Conservation (phyloP, 2,113 vertebrate genomes). For the Mormoops blainvillei region DNA sequence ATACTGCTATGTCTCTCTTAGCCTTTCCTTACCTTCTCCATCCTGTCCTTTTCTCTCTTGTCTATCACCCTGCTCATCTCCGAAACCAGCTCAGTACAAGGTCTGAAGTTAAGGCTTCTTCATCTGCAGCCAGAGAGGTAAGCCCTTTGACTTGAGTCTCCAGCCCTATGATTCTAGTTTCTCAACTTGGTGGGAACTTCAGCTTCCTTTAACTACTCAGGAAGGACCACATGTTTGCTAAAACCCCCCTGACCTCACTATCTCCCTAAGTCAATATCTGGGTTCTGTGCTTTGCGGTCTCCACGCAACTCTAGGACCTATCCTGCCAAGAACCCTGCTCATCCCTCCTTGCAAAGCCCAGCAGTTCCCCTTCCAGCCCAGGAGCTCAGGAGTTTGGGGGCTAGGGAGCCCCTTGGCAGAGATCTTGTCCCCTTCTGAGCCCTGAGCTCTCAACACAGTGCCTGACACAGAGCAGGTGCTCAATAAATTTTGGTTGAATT, state of each 20-base stretch:
- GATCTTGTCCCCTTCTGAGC: neutral
- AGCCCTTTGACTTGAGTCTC: neutral
- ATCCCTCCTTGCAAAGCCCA: neutral
- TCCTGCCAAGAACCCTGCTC: neutral
- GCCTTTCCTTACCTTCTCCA: neutral
- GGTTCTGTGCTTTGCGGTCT: neutral
- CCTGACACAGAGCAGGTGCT: neutral
- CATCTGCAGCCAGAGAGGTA: neutral
- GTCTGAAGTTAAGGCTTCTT: neutral
- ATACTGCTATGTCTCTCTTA: neutral
- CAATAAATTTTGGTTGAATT: neutral
- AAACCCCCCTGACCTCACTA: neutral
- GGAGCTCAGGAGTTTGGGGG: neutral
- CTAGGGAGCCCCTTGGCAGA: neutral
- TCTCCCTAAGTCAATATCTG: neutral
- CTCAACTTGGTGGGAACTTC: neutral
- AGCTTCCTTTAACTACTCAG: neutral
- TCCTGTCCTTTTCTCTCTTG: neutral
- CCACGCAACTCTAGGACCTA: neutral
- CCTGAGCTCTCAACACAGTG: neutral
- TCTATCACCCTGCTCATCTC: neutral
- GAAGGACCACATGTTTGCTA: neutral
- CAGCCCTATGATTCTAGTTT: neutral
- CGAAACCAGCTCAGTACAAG: neutral
- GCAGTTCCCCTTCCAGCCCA: neutral